Conservation (phyloP, 2,888 invertebrate species). For the Tribolium freemani region DNA sequence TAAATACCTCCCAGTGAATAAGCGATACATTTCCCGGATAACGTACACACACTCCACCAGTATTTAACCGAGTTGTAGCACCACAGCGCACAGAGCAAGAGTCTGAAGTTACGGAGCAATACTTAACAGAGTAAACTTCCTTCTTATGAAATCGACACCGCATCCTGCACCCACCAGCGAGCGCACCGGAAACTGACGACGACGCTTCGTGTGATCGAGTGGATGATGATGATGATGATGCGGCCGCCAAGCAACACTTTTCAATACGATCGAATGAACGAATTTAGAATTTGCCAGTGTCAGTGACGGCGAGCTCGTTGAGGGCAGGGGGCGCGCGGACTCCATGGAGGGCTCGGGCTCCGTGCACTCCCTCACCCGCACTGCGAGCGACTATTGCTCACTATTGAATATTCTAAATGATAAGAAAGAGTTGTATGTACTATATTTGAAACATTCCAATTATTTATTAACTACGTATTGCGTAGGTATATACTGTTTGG, state of each 20-base stretch:
- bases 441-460: constrained; percentile 65
- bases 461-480: constrained; percentile 66
- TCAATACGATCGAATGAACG: not conserved
- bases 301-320: constrained; percentile 66
- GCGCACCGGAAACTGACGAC: constrained; percentile 57
- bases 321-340: constrained; percentile 57
- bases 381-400: constrained; percentile 69
- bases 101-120: constrained; percentile 65
- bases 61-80: constrained; percentile 64
- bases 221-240: not conserved
- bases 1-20: constrained; percentile 48
- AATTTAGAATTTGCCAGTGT: constrained; percentile 51
- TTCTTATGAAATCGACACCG: constrained; percentile 60
- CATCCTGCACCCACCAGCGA: constrained; percentile 57
- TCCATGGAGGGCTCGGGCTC: constrained; percentile 56
- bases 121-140: constrained; percentile 57
- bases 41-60: constrained; percentile 62
- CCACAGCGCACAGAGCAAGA: constrained; percentile 65
- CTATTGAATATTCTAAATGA: constrained; percentile 69
- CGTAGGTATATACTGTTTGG: constrained; percentile 69
- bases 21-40: constrained; percentile 50
- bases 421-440: constrained; percentile 68
- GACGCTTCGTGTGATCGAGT: constrained; percentile 20
- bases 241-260: constrained; percentile 7
- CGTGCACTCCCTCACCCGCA: constrained; percentile 59